phyloP scores from a whole-genome alignment of 2,888 invertebrate genomes.

The Endomychus coccineus region DNA sequence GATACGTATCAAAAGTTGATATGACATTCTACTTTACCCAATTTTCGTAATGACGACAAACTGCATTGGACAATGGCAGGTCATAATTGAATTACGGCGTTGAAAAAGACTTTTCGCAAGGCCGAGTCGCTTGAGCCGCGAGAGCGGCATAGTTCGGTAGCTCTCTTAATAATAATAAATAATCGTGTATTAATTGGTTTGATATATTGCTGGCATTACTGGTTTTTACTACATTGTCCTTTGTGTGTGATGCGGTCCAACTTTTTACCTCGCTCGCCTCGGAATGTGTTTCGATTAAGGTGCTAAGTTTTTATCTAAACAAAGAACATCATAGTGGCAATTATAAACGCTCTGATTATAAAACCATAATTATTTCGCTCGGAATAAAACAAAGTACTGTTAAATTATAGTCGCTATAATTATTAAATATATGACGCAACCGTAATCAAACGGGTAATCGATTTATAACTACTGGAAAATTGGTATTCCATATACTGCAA shows the following conservation, averaged over 20 bases:
- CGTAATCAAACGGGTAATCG: neutral
- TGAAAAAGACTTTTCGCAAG: conserved; percentile 1
- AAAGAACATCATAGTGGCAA: conserved; percentile 23
- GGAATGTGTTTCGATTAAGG: conserved; percentile 37
- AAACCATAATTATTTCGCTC: conserved; percentile 16
- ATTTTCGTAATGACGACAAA: no score
- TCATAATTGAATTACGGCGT: conserved; percentile 7
- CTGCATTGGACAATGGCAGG: no score
- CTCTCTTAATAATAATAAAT: conserved; percentile 42
- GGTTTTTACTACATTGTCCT: conserved; percentile 40
- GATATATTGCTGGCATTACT: conserved; percentile 42
- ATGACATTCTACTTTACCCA: no score
- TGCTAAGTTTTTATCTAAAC: conserved; percentile 32
- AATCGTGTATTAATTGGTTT: conserved; percentile 44
- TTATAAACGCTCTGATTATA: conserved; percentile 22
- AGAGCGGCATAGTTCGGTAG: conserved; percentile 35
- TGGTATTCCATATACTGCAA: no score
- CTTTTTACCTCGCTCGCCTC: conserved; percentile 35
- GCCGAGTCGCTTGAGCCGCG: conserved; percentile 11
- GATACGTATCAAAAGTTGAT: no score
- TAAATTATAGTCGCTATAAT: neutral
- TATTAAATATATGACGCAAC: neutral
- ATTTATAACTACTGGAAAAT: conserved; percentile 1
- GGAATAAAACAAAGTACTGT: conserved; percentile 9
- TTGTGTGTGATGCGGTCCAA: conserved; percentile 38